Evolutionary conservation across 2,888 invertebrate genomes (phyloP).

Genomic region (Mesoligia furuncula): DNA sequence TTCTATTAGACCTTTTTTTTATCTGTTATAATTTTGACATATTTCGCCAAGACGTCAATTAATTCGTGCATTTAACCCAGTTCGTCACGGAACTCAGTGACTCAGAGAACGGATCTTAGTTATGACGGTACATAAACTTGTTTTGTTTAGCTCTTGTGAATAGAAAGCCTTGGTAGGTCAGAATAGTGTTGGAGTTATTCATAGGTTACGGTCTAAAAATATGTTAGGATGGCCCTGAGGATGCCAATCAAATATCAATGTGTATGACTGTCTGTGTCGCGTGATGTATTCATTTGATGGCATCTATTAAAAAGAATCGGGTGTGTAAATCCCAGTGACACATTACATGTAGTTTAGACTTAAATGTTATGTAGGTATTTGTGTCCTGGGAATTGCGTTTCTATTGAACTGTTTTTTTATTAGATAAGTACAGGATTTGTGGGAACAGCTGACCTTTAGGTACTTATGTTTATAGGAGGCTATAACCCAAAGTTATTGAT

Average conservation of each 20-base stretch:
- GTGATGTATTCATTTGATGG: constrained; percentile 34
- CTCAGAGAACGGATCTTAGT: constrained; percentile 46
- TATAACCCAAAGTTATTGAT: background rate
- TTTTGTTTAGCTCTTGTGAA: constrained; percentile 46
- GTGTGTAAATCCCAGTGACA: constrained; percentile 18
- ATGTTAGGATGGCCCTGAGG: constrained; percentile 18
- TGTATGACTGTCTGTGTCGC: constrained; percentile 19
- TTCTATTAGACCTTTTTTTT: constrained; percentile 26
- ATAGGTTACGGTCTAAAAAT: constrained; percentile 40
- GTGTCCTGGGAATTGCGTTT: constrained; percentile 1
- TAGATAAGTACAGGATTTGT: background rate
- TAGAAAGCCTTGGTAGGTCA: constrained; percentile 50
- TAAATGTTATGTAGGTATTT: constrained; percentile 4
- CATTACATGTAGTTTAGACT: background rate
- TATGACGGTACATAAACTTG: constrained; percentile 40
- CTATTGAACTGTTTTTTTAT: background rate
- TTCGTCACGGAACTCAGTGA: constrained; percentile 52
- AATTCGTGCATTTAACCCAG: constrained; percentile 42
- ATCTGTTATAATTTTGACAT: constrained; percentile 37
- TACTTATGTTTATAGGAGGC: background rate
- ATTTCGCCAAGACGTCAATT: constrained; percentile 44
- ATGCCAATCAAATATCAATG: constrained; percentile 10
- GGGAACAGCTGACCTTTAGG: background rate
- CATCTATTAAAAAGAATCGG: constrained; percentile 19
- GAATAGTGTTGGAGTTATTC: constrained; percentile 41